These are phyloP conservation scores for Ormyrus pomaceus DNA, from an alignment of 2,888 invertebrate genomes.

Conservation along the genomic window DNA sequence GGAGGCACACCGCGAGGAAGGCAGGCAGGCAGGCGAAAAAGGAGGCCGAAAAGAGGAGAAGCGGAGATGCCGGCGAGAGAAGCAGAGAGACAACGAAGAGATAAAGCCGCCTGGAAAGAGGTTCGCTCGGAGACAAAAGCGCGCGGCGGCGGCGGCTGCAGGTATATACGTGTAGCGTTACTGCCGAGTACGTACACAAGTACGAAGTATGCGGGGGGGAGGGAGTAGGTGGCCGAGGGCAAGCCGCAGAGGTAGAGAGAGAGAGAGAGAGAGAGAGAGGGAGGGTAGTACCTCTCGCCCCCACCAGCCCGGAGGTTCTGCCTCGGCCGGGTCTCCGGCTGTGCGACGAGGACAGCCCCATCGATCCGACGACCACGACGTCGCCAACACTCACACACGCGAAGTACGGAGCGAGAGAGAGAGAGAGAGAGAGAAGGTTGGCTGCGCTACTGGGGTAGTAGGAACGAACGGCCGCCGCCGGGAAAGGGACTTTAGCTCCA, in stretches of 20 bases:
- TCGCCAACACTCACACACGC: neutral
- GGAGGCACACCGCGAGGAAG: too few species aligned
- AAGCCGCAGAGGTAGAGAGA: neutral
- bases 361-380: slow-evolving; percentile 30
- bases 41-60: too few species aligned
- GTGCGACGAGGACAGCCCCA: slow-evolving; percentile 44
- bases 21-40: too few species aligned
- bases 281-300: slow-evolving; percentile 20
- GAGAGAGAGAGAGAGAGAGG: slow-evolving; percentile 3
- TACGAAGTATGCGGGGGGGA: neutral
- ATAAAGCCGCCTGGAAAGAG: neutral
- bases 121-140: neutral
- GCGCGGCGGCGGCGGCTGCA: neutral
- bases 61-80: too few species aligned
- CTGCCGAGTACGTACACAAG: neutral
- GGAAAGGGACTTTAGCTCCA: slow-evolving; percentile 40
- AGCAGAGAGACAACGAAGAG: too few species aligned
- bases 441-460: slow-evolving; percentile 47
- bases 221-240: neutral
- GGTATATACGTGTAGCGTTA: neutral
- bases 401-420: neutral
- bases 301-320: neutral
- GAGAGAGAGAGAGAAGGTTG: slow-evolving; percentile 7
- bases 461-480: slow-evolving; percentile 38
- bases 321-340: slow-evolving; percentile 37